Percentiles rank a stretch among this genome's conserved stretches.
Evolutionary conservation across 2,797 vertebrate genomes (phyloP).

Genomic region (Hemitrygon akajei): DNA sequence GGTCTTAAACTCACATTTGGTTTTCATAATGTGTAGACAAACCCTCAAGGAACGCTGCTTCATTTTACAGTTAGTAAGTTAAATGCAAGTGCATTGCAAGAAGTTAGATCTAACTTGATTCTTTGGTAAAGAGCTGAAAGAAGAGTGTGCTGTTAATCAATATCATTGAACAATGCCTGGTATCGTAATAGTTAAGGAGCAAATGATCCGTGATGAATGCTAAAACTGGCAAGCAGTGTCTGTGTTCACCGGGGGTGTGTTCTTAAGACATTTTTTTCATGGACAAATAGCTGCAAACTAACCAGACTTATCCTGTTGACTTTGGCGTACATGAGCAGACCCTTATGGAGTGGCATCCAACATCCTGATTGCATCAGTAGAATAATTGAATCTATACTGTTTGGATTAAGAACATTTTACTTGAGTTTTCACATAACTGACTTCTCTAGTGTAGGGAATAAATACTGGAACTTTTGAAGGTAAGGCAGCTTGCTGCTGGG

Average conservation of each 20-base stretch:
- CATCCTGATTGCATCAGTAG: not conserved
- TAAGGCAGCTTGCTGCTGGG: not conserved
- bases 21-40: slow-evolving; percentile 2
- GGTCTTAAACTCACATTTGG: not conserved
- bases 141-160: not conserved
- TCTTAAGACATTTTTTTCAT: not conserved
- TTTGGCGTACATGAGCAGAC: not conserved
- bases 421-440: not conserved
- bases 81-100: not conserved
- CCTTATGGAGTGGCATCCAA: not conserved
- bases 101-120: not conserved
- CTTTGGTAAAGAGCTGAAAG: not conserved
- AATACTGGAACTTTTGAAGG: not conserved
- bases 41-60: not conserved
- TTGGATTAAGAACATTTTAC: slow-evolving; percentile 21
- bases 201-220: slow-evolving; percentile 8
- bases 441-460: not conserved
- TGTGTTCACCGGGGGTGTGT: not conserved
- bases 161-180: not conserved
- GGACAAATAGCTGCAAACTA: slow-evolving; percentile 16
- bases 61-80: not conserved
- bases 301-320: slow-evolving; percentile 32
- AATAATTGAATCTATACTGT: slow-evolving; percentile 2
- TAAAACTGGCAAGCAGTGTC: slow-evolving; percentile 24
- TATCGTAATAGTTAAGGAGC: slow-evolving; percentile 15